Evolutionary conservation across 1,140 invertebrate species (phyloP), one percentile per base, ranked within the genome.

Genomic region (Listronotus bonariensis): DNA sequence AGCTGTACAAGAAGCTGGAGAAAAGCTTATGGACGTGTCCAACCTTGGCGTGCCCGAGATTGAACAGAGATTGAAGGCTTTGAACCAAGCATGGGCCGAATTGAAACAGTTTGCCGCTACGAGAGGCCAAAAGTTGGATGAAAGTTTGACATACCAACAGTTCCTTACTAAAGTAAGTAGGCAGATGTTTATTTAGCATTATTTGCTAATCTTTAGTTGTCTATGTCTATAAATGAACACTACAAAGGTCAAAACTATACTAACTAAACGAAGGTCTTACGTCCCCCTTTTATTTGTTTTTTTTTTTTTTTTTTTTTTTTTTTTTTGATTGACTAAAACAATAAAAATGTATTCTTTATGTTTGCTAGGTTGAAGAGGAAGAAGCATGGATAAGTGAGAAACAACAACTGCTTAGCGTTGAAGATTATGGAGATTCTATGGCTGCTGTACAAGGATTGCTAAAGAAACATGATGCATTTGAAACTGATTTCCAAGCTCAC

Each of bases 381-480:
- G 96, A 99, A 79, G 96, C 97, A 0, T 99, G 97, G 97, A 98
- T 99, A 48, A 91, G 89, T 65, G 97, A 99, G 81, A 99, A 99
- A 79, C 96, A 99, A 76, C 97, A 99, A 78, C 83, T 99, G 36
- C 83, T 99, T 5, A 93, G 92, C 7, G 95, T 96, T 6, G 95
- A 97, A 74, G 96, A 99, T 78, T 95, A 96, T 74, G 97, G 97
- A 6, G 96, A 99, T 77, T 98, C 95, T 10, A 98, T 99, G 95
- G 97, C 97, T 34, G 96, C 96, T 41, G 97, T 99, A 11, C 97
- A 99, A 79, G 96, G 69, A 12, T 57, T 77, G 32, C 80, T 99
- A 69, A 99, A 99, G 84, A 99, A 99, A 80, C 97, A 99, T 80
- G 97, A 99, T 79, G 96, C 96, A 1, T 97, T 99, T 76, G 96